Evolutionary conservation across 2,113 vertebrate species (phyloP).

Genomic region (Zingel zingel): DNA sequence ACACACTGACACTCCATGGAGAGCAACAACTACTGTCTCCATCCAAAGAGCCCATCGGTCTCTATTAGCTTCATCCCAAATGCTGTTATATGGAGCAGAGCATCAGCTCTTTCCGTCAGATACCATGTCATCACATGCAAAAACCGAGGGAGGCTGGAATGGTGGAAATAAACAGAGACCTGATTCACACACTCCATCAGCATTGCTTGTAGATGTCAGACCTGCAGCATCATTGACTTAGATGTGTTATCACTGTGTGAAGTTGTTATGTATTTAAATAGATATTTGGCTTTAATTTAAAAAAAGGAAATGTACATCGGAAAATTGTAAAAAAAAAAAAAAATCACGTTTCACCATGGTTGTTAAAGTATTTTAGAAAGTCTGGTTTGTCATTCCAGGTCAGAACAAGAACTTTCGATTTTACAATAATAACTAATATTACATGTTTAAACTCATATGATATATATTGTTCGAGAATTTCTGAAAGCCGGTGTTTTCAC

Average conservation of each 20-base stretch:
- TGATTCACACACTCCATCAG: conserved; percentile 5
- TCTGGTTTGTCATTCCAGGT: neutral
- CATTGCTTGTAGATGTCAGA: conserved; percentile 10
- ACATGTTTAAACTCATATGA: neutral
- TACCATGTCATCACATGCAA: conserved; percentile 38
- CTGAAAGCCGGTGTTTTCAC: neutral
- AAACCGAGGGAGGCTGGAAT: conserved; percentile 4
- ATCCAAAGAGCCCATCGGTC: conserved; percentile 35
- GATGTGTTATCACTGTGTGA: neutral
- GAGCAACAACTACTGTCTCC: conserved; percentile 57
- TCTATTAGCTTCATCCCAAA: conserved; percentile 48
- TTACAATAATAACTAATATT: neutral
- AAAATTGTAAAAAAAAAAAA: neutral
- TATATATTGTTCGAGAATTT: neutral
- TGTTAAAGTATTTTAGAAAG: neutral
- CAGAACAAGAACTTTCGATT: neutral
- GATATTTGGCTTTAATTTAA: neutral
- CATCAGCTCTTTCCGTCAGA: conserved; percentile 31
- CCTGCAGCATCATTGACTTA: neutral
- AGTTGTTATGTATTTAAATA: neutral
- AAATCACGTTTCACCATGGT: neutral
- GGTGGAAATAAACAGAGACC: conserved; percentile 17
- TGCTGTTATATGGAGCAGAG: conserved; percentile 25
- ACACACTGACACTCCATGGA: conserved; percentile 18
- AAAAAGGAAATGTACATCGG: neutral